These are phyloP conservation scores for Solenopsis fugax DNA, from an alignment of 1,140 invertebrate genomes.

Conservation along the genomic window DNA sequence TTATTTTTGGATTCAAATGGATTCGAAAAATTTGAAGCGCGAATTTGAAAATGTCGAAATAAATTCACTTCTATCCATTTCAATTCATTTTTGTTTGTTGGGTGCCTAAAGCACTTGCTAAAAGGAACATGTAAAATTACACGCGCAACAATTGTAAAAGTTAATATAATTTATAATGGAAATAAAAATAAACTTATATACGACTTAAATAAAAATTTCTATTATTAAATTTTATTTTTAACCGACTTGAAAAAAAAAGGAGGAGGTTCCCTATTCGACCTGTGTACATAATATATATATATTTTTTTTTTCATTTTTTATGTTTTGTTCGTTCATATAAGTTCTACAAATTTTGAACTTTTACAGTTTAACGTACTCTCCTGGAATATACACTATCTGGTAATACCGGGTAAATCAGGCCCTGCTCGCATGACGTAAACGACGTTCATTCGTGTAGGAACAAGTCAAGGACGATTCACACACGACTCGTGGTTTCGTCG, in stretches of 20 bases:
- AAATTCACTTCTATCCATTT: too few relatives aligned
- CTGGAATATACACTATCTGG: background rate
- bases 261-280: background rate
- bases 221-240: background rate
- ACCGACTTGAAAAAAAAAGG: background rate
- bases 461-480: conserved; percentile 17
- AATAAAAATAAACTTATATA: background rate
- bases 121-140: background rate
- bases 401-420: background rate
- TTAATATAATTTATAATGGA: background rate
- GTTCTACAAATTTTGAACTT: background rate
- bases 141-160: background rate
- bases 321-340: background rate
- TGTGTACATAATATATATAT: too few relatives aligned
- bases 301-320: background rate
- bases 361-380: background rate
- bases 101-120: background rate
- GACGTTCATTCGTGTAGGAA: background rate
- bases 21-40: too few relatives aligned
- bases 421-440: conserved; percentile 34
- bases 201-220: background rate
- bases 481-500: background rate
- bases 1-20: too few relatives aligned
- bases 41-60: too few relatives aligned
- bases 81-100: background rate